Conservation (phyloP, 1,140 invertebrate species). For the Anadara kagoshimensis region DNA sequence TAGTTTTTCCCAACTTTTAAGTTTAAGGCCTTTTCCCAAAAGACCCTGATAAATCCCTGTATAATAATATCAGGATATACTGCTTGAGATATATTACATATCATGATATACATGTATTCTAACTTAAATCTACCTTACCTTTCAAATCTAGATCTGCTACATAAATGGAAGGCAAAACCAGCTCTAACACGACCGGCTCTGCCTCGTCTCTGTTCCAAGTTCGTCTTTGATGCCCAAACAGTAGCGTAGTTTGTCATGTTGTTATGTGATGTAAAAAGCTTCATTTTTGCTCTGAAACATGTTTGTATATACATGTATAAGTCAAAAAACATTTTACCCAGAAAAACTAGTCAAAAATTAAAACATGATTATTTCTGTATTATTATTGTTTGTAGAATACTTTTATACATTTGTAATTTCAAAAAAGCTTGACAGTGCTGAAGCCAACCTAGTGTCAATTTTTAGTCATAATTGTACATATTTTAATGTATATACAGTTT, state of each 20-base stretch:
- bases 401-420: too few relatives aligned
- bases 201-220: conserved; percentile 80
- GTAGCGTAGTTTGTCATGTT: conserved; percentile 75
- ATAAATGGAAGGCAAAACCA: conserved; percentile 87
- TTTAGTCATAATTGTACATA: too few relatives aligned
- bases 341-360: not conserved
- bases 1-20: too few relatives aligned
- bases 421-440: too few relatives aligned
- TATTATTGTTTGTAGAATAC: not conserved
- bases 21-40: too few relatives aligned
- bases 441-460: too few relatives aligned
- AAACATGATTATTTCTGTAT: not conserved
- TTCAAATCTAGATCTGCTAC: conserved; percentile 73
- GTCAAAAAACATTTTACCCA: not conserved
- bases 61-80: too few relatives aligned
- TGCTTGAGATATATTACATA: too few relatives aligned
- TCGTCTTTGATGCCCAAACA: conserved; percentile 79
- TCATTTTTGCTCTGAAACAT: conserved; percentile 71
- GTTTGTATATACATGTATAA: conserved; percentile 18
- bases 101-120: too few relatives aligned
- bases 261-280: conserved; percentile 74
- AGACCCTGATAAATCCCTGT: too few relatives aligned
- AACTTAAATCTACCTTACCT: conserved; percentile 45
- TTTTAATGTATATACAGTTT: too few relatives aligned
- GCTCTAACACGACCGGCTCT: conserved; percentile 82